Conservation (phyloP, 2,888 invertebrate genomes). For the Camptogramma bilineatum region DNA sequence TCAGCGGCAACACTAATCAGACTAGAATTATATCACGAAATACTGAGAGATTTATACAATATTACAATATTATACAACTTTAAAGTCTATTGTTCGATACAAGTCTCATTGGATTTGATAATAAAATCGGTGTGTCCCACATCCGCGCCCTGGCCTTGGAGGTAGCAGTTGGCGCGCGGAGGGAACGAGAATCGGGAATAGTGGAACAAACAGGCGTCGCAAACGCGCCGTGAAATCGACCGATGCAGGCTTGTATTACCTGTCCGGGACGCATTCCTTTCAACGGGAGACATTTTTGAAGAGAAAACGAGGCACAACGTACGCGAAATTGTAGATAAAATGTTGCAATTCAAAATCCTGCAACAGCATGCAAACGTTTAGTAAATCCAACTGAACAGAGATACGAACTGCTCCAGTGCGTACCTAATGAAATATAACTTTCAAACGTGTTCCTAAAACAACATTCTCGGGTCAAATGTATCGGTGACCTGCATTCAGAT, state of each 20-base stretch:
- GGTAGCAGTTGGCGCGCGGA: constrained; percentile 1
- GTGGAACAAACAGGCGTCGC: constrained; percentile 51
- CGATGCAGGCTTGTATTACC: constrained; percentile 43
- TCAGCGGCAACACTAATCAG: background rate
- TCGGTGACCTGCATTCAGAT: constrained; percentile 22
- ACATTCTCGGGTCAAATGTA: constrained; percentile 1
- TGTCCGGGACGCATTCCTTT: constrained; percentile 13
- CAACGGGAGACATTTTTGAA: constrained; percentile 1
- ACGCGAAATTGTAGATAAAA: background rate
- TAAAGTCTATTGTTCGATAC: background rate
- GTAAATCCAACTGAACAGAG: background rate
- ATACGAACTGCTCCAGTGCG: background rate
- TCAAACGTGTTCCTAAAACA: background rate
- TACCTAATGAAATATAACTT: background rate
- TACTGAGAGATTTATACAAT: background rate
- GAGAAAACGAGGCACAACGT: background rate
- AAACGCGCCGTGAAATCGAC: constrained; percentile 62
- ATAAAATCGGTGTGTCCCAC: background rate
- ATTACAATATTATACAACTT: no score
- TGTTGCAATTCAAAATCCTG: constrained; percentile 1
- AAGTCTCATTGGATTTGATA: background rate
- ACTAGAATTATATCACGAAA: background rate
- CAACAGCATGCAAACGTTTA: background rate
- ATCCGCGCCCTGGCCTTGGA: background rate
- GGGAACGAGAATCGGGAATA: background rate